Conservation (phyloP, 2,797 vertebrate species). For the Kryptolebias ocellatus region DNA sequence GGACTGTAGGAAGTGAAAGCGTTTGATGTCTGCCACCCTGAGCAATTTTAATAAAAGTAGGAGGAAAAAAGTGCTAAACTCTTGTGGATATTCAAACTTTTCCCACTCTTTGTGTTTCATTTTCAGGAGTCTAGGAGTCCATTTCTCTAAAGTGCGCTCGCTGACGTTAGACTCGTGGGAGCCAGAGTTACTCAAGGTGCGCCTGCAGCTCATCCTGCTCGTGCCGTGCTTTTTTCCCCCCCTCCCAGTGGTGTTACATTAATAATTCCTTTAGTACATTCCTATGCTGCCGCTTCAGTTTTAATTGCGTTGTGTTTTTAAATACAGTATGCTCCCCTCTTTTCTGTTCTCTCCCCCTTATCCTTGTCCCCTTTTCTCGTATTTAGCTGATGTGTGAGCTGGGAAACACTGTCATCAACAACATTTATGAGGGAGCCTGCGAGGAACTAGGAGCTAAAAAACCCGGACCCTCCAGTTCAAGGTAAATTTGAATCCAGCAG, state of each 20-base stretch:
- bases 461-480: slow-evolving; percentile 88
- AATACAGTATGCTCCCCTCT: not conserved
- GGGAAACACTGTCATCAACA: slow-evolving; percentile 93
- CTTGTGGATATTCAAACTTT: not conserved
- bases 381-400: slow-evolving; percentile 97
- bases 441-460: slow-evolving; percentile 90
- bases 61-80: slow-evolving; percentile 1
- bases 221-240: not conserved
- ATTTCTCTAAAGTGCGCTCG: slow-evolving; percentile 97
- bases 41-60: slow-evolving; percentile 1
- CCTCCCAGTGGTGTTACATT: slow-evolving; percentile 4
- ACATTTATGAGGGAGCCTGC: slow-evolving; percentile 93
- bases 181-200: slow-evolving; percentile 94
- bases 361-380: slow-evolving; percentile 5
- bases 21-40: not conserved
- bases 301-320: not conserved
- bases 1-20: not conserved
- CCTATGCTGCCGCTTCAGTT: not conserved
- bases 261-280: slow-evolving; percentile 1
- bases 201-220: slow-evolving; percentile 1
- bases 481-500: slow-evolving; percentile 73
- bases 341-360: not conserved
- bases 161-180: slow-evolving; percentile 98
- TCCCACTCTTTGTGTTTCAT: slow-evolving; percentile 20
- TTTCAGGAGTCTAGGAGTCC: slow-evolving; percentile 94